Evolutionary conservation across 2,888 invertebrate genomes (phyloP).

Genomic region (Microdon myrmicae): DNA sequence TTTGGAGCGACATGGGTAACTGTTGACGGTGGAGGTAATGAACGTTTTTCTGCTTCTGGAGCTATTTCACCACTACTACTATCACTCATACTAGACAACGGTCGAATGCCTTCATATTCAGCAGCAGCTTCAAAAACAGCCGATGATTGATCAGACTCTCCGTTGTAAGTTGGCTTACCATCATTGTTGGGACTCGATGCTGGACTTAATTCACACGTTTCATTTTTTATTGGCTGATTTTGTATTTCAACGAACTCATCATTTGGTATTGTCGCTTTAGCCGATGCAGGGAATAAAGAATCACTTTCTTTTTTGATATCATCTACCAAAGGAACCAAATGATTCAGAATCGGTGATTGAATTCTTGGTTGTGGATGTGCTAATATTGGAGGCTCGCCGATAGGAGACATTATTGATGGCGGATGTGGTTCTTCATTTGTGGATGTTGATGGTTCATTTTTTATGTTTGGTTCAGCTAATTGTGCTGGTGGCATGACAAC

Average conservation of each 20-base stretch:
- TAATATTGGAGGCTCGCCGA: slow-evolving; percentile 55
- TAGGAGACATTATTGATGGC: slow-evolving; percentile 44
- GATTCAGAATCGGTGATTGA: slow-evolving; percentile 53
- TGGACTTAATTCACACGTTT: slow-evolving; percentile 55
- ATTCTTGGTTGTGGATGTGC: slow-evolving; percentile 55
- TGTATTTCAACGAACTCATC: slow-evolving; percentile 58
- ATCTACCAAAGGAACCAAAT: slow-evolving; percentile 46
- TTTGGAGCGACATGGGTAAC: slow-evolving; percentile 33
- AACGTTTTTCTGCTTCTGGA: slow-evolving; percentile 20
- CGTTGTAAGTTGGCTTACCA: slow-evolving; percentile 51
- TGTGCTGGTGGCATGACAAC: slow-evolving; percentile 25
- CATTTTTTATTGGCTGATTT: slow-evolving; percentile 63
- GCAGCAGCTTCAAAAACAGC: slow-evolving; percentile 52
- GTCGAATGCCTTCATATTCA: slow-evolving; percentile 48
- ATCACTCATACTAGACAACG: slow-evolving; percentile 57
- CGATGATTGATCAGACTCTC: slow-evolving; percentile 53
- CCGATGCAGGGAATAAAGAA: slow-evolving; percentile 44
- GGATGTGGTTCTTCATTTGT: slow-evolving; percentile 58
- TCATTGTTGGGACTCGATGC: slow-evolving; percentile 54
- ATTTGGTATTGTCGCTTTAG: slow-evolving; percentile 53
- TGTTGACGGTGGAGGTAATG: slow-evolving; percentile 14
- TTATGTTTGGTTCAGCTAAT: slow-evolving; percentile 51
- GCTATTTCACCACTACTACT: slow-evolving; percentile 58
- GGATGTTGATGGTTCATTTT: slow-evolving; percentile 57
- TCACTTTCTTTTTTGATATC: slow-evolving; percentile 62